These are phyloP conservation scores for Mixornis gularis DNA, from an alignment of 2,113 vertebrate genomes.

Conservation along the genomic window DNA sequence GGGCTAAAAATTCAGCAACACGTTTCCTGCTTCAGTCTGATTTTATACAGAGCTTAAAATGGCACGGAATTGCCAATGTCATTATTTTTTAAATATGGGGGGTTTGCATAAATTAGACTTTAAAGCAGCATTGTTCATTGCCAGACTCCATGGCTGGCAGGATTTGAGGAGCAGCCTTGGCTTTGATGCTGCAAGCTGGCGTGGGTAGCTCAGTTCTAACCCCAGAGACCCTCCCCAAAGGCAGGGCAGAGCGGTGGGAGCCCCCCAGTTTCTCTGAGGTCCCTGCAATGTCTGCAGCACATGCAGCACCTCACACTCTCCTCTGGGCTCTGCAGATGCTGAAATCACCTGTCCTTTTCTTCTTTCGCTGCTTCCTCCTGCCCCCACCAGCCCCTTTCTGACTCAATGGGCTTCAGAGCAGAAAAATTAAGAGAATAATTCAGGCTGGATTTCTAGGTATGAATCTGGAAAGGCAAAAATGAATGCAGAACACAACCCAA, in stretches of 20 bases:
- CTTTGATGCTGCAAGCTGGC: accelerated
- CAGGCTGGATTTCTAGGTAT: neutral
- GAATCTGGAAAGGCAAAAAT: neutral
- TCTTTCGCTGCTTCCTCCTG: neutral
- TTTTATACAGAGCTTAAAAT: neutral
- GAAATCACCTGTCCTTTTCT: neutral
- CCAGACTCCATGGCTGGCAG: neutral
- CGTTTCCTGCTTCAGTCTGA: neutral
- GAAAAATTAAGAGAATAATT: neutral
- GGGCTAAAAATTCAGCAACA: neutral
- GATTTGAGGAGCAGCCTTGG: neutral
- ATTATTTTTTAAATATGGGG: neutral
- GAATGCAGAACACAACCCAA: neutral
- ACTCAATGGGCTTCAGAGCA: neutral
- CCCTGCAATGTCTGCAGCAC: neutral
- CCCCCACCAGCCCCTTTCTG: neutral
- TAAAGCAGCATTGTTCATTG: neutral
- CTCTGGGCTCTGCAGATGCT: neutral
- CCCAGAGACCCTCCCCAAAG: accelerated
- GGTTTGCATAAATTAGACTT: neutral
- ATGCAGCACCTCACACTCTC: accelerated
- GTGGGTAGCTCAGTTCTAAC: neutral
- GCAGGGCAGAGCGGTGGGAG: neutral
- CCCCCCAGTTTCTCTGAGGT: neutral
- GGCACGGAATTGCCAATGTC: neutral